These are phyloP conservation scores for Oreochromis spilurus DNA, from an alignment of 2,113 vertebrate genomes.

Conservation along the genomic window DNA sequence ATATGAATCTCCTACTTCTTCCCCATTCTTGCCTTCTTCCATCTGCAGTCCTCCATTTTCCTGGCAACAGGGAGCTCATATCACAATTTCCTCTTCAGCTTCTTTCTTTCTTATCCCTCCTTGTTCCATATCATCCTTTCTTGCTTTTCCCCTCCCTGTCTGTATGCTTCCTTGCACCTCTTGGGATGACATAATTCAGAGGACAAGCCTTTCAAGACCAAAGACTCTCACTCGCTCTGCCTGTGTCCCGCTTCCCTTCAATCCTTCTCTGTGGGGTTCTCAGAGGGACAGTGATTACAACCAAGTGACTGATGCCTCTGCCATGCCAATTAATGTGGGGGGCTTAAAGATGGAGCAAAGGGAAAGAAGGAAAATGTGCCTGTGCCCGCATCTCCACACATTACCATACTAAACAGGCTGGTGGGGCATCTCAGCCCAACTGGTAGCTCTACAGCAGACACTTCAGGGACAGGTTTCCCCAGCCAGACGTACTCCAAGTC, in stretches of 20 bases:
- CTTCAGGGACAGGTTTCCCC: slow-evolving; percentile 47
- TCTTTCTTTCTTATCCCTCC: neutral
- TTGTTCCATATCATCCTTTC: slow-evolving; percentile 10
- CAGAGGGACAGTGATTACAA: slow-evolving; percentile 68
- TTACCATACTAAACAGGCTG: slow-evolving; percentile 69
- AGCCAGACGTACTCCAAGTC: slow-evolving; percentile 16
- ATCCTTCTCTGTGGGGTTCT: slow-evolving; percentile 43
- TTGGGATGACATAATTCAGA: slow-evolving; percentile 46
- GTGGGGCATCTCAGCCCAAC: slow-evolving; percentile 27
- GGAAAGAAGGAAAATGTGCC: slow-evolving; percentile 17
- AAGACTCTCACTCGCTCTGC: slow-evolving; percentile 6
- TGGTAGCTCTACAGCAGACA: slow-evolving; percentile 52
- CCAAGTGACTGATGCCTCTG: slow-evolving; percentile 45
- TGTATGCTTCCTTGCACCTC: slow-evolving; percentile 23
- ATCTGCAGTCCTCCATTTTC: slow-evolving; percentile 16
- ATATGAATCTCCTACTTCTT: slow-evolving; percentile 5
- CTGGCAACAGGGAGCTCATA: neutral
- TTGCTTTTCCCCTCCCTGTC: neutral
- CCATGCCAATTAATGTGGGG: slow-evolving; percentile 65
- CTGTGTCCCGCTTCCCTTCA: slow-evolving; percentile 24
- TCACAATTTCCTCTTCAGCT: slow-evolving; percentile 29
- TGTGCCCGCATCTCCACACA: slow-evolving; percentile 58
- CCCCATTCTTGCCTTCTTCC: slow-evolving; percentile 6
- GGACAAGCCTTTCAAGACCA: slow-evolving; percentile 36
- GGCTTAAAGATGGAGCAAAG: slow-evolving; percentile 46